Conservation (phyloP, 2,888 invertebrate genomes). For the Trissonchulus sp. region DNA sequence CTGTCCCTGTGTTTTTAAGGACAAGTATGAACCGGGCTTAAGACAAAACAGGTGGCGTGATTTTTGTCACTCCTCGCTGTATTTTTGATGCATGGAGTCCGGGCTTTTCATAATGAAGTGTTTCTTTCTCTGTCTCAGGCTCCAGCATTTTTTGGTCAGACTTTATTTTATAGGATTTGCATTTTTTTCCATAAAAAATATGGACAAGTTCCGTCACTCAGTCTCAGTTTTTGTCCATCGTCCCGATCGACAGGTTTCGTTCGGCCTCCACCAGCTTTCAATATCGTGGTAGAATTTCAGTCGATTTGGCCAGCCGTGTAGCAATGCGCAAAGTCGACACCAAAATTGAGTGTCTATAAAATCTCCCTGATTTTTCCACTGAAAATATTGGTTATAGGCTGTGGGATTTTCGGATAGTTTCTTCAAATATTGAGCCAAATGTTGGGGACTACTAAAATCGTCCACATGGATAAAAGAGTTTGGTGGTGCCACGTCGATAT, state of each 20-base stretch:
- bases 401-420: conserved; percentile 77
- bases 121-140: no score
- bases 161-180: no score
- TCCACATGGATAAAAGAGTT: conserved; percentile 91
- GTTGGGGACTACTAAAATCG: conserved; percentile 74
- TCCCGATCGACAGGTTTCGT: conserved; percentile 62
- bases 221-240: no score
- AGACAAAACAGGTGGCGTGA: no score
- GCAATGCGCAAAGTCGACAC: conserved; percentile 74
- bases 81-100: no score
- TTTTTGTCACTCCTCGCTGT: no score
- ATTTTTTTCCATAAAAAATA: no score
- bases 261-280: conserved; percentile 86
- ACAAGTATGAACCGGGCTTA: no score
- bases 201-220: no score
- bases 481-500: conserved; percentile 76
- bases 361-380: conserved; percentile 80
- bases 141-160: no score
- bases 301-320: conserved; percentile 60
- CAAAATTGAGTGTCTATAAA: conserved; percentile 93
- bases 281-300: conserved; percentile 65
- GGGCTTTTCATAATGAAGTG: no score
- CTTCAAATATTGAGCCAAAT: conserved; percentile 76
- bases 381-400: conserved; percentile 87
- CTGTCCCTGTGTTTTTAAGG: no score